Conservation (phyloP, 2,797 vertebrate genomes). For the Sarcophilus harrisii region DNA sequence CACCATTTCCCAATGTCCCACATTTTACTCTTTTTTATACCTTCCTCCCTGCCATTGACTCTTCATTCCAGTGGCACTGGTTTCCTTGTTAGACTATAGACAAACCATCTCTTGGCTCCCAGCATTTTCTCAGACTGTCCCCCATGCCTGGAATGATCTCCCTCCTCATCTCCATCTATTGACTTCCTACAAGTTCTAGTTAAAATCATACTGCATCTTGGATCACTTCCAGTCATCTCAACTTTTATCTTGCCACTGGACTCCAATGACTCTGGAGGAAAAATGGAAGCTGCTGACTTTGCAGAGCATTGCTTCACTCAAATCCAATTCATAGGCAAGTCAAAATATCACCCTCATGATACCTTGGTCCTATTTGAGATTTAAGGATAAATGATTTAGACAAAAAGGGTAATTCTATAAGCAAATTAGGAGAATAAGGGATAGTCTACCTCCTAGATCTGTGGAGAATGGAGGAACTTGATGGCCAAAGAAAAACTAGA, state of each 20-base stretch:
- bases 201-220: not conserved
- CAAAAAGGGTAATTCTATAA: too few relatives aligned
- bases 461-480: too few relatives aligned
- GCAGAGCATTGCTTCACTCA: not conserved
- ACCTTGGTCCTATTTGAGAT: not conserved
- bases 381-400: too few relatives aligned
- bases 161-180: not conserved
- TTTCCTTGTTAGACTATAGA: not conserved
- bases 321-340: not conserved
- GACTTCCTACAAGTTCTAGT: not conserved
- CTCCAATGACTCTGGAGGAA: not conserved
- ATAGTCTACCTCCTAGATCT: too few relatives aligned
- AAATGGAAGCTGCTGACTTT: not conserved
- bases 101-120: not conserved
- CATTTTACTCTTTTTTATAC: not conserved
- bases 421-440: too few relatives aligned
- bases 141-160: not conserved
- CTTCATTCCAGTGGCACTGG: not conserved
- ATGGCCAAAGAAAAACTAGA: too few relatives aligned
- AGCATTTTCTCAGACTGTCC: not conserved
- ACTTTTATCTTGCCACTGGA: not conserved
- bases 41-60: not conserved
- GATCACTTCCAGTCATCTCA: not conserved
- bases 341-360: not conserved
- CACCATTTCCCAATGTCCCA: not conserved